Evolutionary conservation across 2,113 vertebrate species (phyloP).

Genomic region (Origma solitaria): DNA sequence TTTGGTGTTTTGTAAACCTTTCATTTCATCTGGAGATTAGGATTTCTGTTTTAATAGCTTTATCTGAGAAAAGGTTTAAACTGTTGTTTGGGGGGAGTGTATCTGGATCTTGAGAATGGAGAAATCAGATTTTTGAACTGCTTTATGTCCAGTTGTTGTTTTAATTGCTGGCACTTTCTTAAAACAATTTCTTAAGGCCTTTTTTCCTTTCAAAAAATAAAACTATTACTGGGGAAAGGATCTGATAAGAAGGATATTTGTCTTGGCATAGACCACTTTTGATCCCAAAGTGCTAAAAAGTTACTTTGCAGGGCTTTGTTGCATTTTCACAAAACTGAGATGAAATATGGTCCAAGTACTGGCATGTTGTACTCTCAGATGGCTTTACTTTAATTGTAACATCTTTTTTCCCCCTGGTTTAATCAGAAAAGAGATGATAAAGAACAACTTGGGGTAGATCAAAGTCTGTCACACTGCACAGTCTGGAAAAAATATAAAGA

Average conservation of each 20-base stretch:
- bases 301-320: background rate
- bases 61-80: background rate
- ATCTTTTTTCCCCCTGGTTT: background rate
- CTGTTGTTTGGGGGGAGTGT: background rate
- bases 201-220: background rate
- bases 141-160: background rate
- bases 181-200: background rate
- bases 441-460: background rate
- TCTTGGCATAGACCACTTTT: background rate
- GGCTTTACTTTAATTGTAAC: background rate
- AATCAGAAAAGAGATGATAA: background rate
- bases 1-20: background rate
- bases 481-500: background rate
- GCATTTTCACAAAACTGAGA: background rate
- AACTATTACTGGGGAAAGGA: background rate
- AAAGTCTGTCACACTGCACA: background rate
- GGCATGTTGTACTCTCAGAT: background rate
- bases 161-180: background rate
- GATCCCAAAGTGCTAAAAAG: background rate
- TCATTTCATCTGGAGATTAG: background rate
- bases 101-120: background rate
- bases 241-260: background rate
- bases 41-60: background rate
- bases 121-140: background rate
- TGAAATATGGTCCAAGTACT: background rate